Percentiles rank a stretch among this genome's conserved stretches.
Conservation (phyloP, 2,888 invertebrate species). For the Trichopoda pennipes region DNA sequence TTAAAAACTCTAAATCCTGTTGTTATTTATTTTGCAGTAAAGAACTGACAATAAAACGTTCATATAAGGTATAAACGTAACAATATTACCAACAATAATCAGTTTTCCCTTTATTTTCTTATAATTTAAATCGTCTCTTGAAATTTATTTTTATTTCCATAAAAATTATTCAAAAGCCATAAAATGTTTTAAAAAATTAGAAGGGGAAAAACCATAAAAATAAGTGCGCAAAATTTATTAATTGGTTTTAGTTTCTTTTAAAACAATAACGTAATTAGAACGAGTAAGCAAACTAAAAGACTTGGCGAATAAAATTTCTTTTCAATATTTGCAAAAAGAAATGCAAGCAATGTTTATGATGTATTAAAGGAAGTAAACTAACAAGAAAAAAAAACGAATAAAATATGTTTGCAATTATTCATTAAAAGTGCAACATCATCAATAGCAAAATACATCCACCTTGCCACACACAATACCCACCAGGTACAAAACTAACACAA, state of each 20-base stretch:
- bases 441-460: not conserved
- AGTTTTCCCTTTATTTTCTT: not conserved
- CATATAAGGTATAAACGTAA: too few species aligned
- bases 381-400: not conserved
- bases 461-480: conserved; percentile 4
- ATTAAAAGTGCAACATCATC: conserved; percentile 49
- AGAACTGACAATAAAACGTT: too few species aligned
- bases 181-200: conserved; percentile 34
- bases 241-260: conserved; percentile 59
- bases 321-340: too few species aligned
- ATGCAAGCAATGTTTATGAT: too few species aligned
- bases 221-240: conserved; percentile 56
- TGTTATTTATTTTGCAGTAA: too few species aligned
- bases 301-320: too few species aligned
- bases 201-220: conserved; percentile 7
- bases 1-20: too few species aligned
- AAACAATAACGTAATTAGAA: conserved; percentile 18
- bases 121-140: too few species aligned
- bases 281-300: not conserved
- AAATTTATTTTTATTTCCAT: conserved; percentile 3
- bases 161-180: conserved; percentile 24
- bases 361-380: not conserved
- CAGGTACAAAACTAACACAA: conserved; percentile 8
- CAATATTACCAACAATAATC: too few species aligned
- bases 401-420: conserved; percentile 20